Percentiles rank a stretch among this genome's conserved stretches.
Conservation (phyloP, 2,113 vertebrate genomes). For the Odobenus rosmarus region DNA sequence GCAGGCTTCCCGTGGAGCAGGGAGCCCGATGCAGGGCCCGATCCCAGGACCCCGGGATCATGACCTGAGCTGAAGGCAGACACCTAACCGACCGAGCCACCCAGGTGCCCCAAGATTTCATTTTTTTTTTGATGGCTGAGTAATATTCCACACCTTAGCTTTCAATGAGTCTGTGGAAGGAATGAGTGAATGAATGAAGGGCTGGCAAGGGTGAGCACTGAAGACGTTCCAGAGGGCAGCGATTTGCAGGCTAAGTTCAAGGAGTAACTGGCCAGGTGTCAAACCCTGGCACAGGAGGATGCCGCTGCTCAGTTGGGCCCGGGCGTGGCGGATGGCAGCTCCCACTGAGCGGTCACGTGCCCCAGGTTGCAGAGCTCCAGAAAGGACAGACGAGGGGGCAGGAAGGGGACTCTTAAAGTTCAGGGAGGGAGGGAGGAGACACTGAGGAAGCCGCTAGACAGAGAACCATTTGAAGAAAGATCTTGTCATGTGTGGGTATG, state of each 20-base stretch:
- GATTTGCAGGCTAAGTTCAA: background rate
- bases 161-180: background rate
- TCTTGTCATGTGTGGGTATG: no score
- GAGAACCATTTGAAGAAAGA: background rate
- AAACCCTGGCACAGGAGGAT: background rate
- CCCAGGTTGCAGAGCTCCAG: background rate
- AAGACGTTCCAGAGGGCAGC: background rate
- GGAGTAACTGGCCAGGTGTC: background rate
- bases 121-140: background rate
- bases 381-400: background rate
- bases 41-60: no score
- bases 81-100: no score
- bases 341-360: rapidly evolving
- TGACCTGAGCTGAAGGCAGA: no score
- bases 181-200: background rate
- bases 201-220: background rate
- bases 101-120: no score
- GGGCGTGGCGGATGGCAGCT: background rate
- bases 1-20: no score
- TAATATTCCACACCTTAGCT: background rate
- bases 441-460: rapidly evolving
- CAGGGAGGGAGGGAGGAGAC: background rate
- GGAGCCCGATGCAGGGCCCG: no score
- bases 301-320: background rate
- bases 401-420: background rate